These are phyloP conservation scores for Heterodera schachtii DNA, from an alignment of 1,140 invertebrate genomes.

Conservation along the genomic window DNA sequence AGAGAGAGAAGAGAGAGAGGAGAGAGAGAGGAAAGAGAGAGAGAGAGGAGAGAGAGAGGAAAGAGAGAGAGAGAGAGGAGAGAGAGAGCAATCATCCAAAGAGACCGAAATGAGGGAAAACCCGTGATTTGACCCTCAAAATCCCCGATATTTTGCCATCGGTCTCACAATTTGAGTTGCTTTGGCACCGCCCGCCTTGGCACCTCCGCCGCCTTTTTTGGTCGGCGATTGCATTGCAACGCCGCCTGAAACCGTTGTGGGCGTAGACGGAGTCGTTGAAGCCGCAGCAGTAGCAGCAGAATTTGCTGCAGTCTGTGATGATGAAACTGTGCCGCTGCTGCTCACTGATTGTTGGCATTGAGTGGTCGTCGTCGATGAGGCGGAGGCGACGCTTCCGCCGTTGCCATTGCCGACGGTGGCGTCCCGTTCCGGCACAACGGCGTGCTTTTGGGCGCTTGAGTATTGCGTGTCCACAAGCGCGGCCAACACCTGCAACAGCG, in stretches of 20 bases:
- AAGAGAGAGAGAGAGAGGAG: background rate
- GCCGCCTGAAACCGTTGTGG: background rate
- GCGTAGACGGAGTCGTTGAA: background rate
- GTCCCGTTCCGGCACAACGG: constrained; percentile 26
- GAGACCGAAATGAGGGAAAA: too few species aligned
- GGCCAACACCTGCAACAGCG: constrained; percentile 42
- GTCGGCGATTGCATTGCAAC: background rate
- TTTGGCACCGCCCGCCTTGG: background rate
- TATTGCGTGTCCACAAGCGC: constrained; percentile 60
- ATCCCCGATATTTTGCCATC: too few species aligned
- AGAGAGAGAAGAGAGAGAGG: background rate
- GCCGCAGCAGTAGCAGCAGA: constrained; percentile 8
- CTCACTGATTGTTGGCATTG: background rate
- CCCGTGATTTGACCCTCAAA: too few species aligned
- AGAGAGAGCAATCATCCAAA: background rate
- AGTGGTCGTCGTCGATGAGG: too few species aligned
- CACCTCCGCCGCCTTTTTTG: background rate
- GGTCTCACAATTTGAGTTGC: background rate
- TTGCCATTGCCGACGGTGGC: background rate
- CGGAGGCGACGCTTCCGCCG: too few species aligned
- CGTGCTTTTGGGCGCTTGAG: constrained; percentile 45
- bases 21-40: background rate
- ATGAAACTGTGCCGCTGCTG: background rate
- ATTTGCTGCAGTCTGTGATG: background rate
- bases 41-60: too few species aligned